Conservation (phyloP, 1,140 invertebrate species). For the Lysiphlebus fabarum region DNA sequence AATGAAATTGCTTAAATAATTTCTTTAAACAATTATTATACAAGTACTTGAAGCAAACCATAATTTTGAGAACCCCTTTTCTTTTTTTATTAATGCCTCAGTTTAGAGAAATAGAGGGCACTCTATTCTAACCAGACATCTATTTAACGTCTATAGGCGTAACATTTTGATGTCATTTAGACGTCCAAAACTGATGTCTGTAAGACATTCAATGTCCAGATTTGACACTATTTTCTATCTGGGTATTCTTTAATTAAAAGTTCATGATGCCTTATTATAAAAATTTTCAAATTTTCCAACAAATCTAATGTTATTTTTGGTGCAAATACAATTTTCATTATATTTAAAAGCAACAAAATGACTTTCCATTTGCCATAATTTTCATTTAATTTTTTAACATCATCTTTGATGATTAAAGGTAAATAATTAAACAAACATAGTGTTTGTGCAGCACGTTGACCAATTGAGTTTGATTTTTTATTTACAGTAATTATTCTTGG, state of each 20-base stretch:
- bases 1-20: no score
- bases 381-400: background rate
- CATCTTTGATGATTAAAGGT: constrained; percentile 27
- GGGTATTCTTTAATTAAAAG: constrained; percentile 2
- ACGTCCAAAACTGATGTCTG: no score
- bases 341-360: constrained; percentile 19
- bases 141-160: no score
- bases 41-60: no score
- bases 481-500: constrained; percentile 22
- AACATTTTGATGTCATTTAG: no score
- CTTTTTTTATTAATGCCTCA: no score
- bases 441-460: constrained; percentile 18
- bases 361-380: constrained; percentile 10
- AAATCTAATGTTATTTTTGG: constrained; percentile 23
- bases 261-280: constrained; percentile 24
- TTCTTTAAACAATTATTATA: no score
- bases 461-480: constrained; percentile 15
- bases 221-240: no score
- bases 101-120: no score
- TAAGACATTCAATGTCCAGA: no score
- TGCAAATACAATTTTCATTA: constrained; percentile 23
- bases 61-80: no score
- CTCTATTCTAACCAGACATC: no score
- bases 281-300: constrained; percentile 20
- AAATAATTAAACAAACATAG: constrained; percentile 22